Conservation (phyloP, 2,888 invertebrate genomes). For the Caenorhabditis virilis region DNA sequence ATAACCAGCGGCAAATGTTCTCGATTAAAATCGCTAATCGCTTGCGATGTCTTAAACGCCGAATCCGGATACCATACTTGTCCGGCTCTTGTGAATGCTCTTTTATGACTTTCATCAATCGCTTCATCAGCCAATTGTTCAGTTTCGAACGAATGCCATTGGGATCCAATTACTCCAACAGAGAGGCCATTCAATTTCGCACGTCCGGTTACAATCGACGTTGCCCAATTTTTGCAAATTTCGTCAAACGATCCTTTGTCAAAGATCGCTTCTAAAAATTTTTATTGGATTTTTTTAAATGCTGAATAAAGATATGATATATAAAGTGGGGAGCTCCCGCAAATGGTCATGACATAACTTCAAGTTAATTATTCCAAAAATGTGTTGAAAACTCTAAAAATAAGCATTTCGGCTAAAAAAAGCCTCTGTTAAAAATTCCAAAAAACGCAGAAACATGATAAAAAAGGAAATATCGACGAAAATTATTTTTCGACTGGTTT, state of each 20-base stretch:
- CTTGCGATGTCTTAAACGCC: slow-evolving; percentile 96
- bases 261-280: slow-evolving; percentile 81
- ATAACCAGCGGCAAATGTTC: slow-evolving; percentile 95
- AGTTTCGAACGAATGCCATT: slow-evolving; percentile 91
- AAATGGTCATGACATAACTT: too few relatives aligned
- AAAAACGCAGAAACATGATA: too few relatives aligned
- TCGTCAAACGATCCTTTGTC: slow-evolving; percentile 80
- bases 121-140: slow-evolving; percentile 97
- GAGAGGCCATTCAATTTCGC: slow-evolving; percentile 95
- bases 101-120: slow-evolving; percentile 69
- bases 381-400: too few relatives aligned
- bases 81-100: slow-evolving; percentile 78
- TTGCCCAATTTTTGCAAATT: slow-evolving; percentile 94
- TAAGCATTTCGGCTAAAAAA: too few relatives aligned
- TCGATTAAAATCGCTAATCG: slow-evolving; percentile 91
- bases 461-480: too few relatives aligned
- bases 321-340: too few relatives aligned
- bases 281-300: background rate
- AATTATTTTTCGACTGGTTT: too few relatives aligned
- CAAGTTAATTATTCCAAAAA: too few relatives aligned
- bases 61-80: slow-evolving; percentile 95
- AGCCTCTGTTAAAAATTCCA: too few relatives aligned
- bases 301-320: too few relatives aligned
- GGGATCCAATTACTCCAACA: slow-evolving; percentile 94
- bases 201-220: slow-evolving; percentile 85